These are phyloP conservation scores for Danio jaintianensis DNA, from an alignment of 2,797 vertebrate species.

Conservation along the genomic window DNA sequence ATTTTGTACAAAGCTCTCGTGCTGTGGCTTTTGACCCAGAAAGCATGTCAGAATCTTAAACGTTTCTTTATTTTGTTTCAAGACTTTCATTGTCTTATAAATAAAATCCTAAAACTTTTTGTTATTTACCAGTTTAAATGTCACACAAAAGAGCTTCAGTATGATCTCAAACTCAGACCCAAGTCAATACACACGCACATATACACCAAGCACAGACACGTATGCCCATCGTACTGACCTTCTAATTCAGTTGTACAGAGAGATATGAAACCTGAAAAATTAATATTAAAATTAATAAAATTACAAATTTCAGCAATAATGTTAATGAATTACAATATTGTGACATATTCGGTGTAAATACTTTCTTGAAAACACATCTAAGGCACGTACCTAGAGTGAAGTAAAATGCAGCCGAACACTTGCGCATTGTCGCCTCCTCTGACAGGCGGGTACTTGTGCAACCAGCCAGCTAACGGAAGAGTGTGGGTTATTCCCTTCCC, in stretches of 20 bases:
- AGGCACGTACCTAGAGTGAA: conserved; percentile 22
- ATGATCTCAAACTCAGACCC: neutral
- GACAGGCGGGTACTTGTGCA: neutral
- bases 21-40: neutral
- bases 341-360: neutral
- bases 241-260: conserved; percentile 11
- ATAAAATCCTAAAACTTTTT: neutral
- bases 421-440: conserved; percentile 30
- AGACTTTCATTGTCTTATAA: too few relatives aligned
- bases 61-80: neutral
- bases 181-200: neutral
- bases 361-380: neutral
- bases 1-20: neutral
- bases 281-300: neutral
- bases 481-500: conserved; percentile 24
- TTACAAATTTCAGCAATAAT: neutral
- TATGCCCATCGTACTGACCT: conserved; percentile 40
- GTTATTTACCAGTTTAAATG: neutral
- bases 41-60: neutral
- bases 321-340: neutral
- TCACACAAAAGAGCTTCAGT: neutral
- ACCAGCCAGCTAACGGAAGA: conserved; percentile 2
- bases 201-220: neutral
- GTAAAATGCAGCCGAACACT: conserved; percentile 25
- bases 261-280: conserved; percentile 5